phyloP scores from a whole-genome alignment of 2,888 invertebrate species.

The Cephonodes hylas region DNA sequence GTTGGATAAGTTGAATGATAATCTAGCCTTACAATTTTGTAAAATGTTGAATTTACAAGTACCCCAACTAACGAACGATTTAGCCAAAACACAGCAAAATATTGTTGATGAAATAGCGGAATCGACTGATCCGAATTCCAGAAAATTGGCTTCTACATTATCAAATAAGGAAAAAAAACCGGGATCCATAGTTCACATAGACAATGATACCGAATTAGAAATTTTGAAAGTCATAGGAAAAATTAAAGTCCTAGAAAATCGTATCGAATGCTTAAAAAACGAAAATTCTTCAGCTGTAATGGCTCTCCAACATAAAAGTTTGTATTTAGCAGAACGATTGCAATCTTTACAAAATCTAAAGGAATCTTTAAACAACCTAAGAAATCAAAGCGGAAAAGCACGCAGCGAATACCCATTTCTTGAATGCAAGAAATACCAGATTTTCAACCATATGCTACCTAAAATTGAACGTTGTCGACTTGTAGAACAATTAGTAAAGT shows the following conservation, averaged over 20 bases:
- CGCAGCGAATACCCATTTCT: not conserved
- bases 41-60: conserved; percentile 30
- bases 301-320: conserved; percentile 39
- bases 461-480: conserved; percentile 34
- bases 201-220: conserved; percentile 27
- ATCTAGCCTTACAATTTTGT: conserved; percentile 33
- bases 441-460: conserved; percentile 45
- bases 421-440: conserved; percentile 18
- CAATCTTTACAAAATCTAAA: conserved; percentile 38
- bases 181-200: conserved; percentile 13
- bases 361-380: conserved; percentile 28
- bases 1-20: conserved; percentile 41
- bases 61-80: conserved; percentile 26
- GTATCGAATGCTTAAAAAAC: conserved; percentile 28
- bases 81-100: conserved; percentile 31
- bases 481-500: conserved; percentile 32
- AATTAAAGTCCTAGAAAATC: conserved; percentile 34
- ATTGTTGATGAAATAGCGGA: conserved; percentile 34
- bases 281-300: conserved; percentile 30
- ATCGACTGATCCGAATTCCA: conserved; percentile 21
- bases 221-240: conserved; percentile 32
- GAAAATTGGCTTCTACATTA: conserved; percentile 21
- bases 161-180: conserved; percentile 14
- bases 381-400: conserved; percentile 16
- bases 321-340: conserved; percentile 42